These are phyloP conservation scores for Poeciliopsis retropinna DNA, from an alignment of 2,113 vertebrate genomes.

Conservation along the genomic window DNA sequence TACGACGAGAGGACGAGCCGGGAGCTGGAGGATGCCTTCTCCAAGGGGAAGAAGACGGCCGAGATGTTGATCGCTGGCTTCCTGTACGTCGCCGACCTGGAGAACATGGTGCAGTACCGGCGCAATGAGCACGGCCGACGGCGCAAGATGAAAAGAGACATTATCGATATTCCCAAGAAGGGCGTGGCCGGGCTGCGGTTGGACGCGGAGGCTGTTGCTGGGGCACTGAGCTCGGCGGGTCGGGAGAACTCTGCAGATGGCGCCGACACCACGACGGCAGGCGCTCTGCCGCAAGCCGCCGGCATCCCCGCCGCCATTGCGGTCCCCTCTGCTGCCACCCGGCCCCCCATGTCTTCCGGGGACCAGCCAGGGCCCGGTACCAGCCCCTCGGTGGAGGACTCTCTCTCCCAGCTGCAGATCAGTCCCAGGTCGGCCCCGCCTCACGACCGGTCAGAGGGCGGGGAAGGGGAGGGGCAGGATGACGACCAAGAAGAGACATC, in stretches of 20 bases:
- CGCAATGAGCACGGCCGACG: slow-evolving; percentile 96
- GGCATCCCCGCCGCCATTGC: slow-evolving; percentile 18
- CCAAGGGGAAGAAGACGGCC: slow-evolving; percentile 96
- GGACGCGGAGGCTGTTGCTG: slow-evolving; percentile 86
- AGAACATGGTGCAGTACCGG: slow-evolving; percentile 99
- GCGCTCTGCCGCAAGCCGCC: slow-evolving; percentile 57
- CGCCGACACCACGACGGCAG: slow-evolving; percentile 81
- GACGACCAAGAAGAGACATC: slow-evolving; percentile 79
- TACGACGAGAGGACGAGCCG: slow-evolving; percentile 98
- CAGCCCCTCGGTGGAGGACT: slow-evolving; percentile 84
- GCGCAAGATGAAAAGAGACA: slow-evolving; percentile 95
- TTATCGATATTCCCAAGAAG: slow-evolving; percentile 98
- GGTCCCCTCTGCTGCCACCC: slow-evolving; percentile 61
- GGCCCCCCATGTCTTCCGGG: slow-evolving; percentile 84
- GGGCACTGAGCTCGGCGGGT: slow-evolving; percentile 73
- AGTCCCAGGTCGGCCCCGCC: slow-evolving; percentile 75
- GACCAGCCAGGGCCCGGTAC: slow-evolving; percentile 81
- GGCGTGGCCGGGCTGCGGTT: slow-evolving; percentile 96
- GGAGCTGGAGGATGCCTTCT: slow-evolving; percentile 96
- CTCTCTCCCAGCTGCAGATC: slow-evolving; percentile 89
- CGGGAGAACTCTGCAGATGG: slow-evolving; percentile 93
- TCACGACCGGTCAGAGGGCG: slow-evolving; percentile 83
- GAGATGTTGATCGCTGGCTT: slow-evolving; percentile 99
- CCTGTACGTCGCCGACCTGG: slow-evolving; percentile 95
- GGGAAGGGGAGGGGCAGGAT: slow-evolving; percentile 88